A percentile compares a stretch with the other conserved stretches of the same genome.
phyloP scores from a whole-genome alignment of 2,888 invertebrate species.

The Acanthosepion pharaonis region DNA sequence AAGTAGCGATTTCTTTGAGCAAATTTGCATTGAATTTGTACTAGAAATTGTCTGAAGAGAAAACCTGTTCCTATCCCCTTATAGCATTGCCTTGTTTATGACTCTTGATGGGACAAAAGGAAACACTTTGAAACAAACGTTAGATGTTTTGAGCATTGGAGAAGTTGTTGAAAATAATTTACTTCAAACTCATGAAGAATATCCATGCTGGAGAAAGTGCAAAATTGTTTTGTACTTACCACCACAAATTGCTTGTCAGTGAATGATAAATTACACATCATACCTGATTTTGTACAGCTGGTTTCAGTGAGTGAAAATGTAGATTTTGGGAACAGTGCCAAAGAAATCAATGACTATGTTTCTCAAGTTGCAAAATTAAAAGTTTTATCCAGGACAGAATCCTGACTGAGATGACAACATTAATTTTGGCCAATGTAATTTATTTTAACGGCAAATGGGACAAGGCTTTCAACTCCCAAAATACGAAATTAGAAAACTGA shows the following conservation, averaged over 20 bases:
- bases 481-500: constrained; percentile 74
- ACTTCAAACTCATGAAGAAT: constrained; percentile 53
- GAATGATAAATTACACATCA: constrained; percentile 54
- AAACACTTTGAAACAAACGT: constrained; percentile 70
- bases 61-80: constrained; percentile 73
- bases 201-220: constrained; percentile 54
- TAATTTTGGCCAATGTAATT: constrained; percentile 76
- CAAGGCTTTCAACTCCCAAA: constrained; percentile 78
- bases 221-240: constrained; percentile 56
- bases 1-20: background rate
- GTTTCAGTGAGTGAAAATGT: constrained; percentile 62
- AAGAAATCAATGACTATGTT: constrained; percentile 87
- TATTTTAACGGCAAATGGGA: constrained; percentile 76
- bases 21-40: background rate
- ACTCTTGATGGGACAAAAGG: constrained; percentile 73
- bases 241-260: constrained; percentile 67
- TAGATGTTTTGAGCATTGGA: constrained; percentile 55
- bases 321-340: constrained; percentile 63
- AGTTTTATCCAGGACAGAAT: constrained; percentile 80
- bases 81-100: constrained; percentile 74
- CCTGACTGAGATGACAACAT: constrained; percentile 65
- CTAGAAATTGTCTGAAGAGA: background rate
- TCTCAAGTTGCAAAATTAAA: constrained; percentile 84
- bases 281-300: constrained; percentile 55
- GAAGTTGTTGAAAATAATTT: constrained; percentile 50